Evolutionary conservation across 2,888 invertebrate genomes (phyloP).

Genomic region (Netelia virgata): DNA sequence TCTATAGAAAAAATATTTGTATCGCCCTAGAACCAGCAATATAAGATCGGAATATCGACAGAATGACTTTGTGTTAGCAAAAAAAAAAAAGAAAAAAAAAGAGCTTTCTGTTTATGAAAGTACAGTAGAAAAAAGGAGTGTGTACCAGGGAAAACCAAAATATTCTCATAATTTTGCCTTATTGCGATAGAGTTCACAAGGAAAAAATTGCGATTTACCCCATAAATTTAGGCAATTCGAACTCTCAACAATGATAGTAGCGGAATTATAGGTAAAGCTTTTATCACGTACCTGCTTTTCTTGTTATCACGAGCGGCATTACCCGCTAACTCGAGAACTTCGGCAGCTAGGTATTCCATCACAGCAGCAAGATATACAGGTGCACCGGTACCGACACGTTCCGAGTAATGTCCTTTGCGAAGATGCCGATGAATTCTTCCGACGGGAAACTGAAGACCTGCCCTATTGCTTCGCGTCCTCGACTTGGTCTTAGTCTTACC

Average conservation of each 20-base stretch:
- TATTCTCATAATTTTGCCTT: too few relatives aligned
- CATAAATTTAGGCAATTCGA: neutral
- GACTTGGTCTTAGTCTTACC: constrained; percentile 80
- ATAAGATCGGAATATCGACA: too few relatives aligned
- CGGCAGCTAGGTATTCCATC: constrained; percentile 89
- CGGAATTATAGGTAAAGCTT: neutral
- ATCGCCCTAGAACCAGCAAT: too few relatives aligned
- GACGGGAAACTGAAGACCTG: constrained; percentile 87
- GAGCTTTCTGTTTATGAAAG: neutral
- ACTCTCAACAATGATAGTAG: too few relatives aligned
- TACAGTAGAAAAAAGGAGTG: neutral
- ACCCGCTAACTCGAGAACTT: constrained; percentile 88
- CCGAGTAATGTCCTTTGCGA: constrained; percentile 88
- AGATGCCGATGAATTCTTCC: constrained; percentile 87
- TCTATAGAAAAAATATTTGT: too few relatives aligned
- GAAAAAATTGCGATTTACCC: too few relatives aligned
- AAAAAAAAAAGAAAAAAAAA: neutral
- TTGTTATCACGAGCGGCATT: constrained; percentile 89
- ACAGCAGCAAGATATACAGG: constrained; percentile 87
- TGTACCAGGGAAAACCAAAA: too few relatives aligned
- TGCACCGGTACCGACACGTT: constrained; percentile 86
- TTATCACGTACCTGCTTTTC: constrained; percentile 86
- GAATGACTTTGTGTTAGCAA: too few relatives aligned
- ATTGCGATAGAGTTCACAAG: too few relatives aligned
- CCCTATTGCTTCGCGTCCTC: constrained; percentile 85